A percentile compares a stretch with the other conserved stretches of the same genome.
Evolutionary conservation across 2,888 invertebrate species (phyloP).

Genomic region (Alviniconcha strummeri): DNA sequence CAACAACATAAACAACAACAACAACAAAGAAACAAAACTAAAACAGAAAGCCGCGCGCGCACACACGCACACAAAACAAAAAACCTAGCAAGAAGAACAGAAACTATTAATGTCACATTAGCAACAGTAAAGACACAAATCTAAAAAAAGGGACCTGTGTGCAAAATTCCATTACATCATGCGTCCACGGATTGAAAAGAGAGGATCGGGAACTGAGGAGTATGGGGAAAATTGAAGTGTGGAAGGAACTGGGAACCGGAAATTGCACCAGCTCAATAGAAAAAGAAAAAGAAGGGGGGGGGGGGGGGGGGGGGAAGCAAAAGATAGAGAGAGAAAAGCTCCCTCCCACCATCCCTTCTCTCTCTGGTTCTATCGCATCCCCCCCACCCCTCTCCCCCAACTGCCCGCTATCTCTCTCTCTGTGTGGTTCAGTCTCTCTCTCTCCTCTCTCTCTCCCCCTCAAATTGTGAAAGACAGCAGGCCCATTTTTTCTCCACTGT

Average conservation of each 20-base stretch:
- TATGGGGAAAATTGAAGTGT: too few species aligned
- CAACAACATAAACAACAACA: too few species aligned
- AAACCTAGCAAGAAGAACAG: background rate
- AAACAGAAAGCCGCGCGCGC: background rate
- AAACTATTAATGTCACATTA: too few species aligned
- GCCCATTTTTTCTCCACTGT: constrained; percentile 6
- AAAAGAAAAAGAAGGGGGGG: background rate
- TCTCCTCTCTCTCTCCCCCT: background rate
- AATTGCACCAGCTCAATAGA: background rate
- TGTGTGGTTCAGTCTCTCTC: background rate
- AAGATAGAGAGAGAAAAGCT: background rate
- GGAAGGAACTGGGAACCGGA: background rate
- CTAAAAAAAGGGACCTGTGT: too few species aligned
- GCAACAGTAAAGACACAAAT: too few species aligned
- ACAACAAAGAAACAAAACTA: too few species aligned
- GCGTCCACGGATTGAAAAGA: too few species aligned
- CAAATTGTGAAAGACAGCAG: background rate
- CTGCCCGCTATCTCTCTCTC: background rate
- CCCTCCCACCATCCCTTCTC: background rate
- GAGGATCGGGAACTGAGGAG: too few species aligned
- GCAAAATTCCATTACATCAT: too few species aligned
- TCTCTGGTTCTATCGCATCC: background rate
- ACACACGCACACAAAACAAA: background rate
- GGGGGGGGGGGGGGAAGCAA: background rate
- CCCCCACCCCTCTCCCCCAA: background rate